Evolutionary conservation across 92 coral and sea anemone genomes (phyloP), one percentile per base, ranked within the genome.

Genomic region (Bergia sp.): DNA sequence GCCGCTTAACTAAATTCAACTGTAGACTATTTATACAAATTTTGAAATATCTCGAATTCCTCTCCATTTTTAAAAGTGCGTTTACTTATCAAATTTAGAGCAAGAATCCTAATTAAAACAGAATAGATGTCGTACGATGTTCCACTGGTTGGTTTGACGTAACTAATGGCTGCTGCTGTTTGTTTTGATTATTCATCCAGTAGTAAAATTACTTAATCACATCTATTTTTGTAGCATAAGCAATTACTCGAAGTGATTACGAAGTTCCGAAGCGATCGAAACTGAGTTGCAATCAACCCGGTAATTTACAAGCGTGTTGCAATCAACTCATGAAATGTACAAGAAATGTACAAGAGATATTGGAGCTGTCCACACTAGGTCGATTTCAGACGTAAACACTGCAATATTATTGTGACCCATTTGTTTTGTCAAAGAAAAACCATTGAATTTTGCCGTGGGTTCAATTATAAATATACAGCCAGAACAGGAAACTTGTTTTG

Each of bases 351-450:
- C 29, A 29, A 72, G 76, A 29, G 76, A 36, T 37, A 36, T 69
- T 36, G 74, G 50, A 40, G 9, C 47, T 73, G 42, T 76, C 78
- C 79, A 71, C 79, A 79, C 79, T 5, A 0, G 29, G 79, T 3
- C 41, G 87, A 69, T 43, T 69, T 84, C 79, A 58, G 64, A 71
- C n/a, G 87, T 84, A 69, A 84, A 84, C 49, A 58, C 64, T 18
- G 23, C 41, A 7, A 43, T 47, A 23, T 43, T 45, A 42, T 29
- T 29, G 11, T 10, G 13, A 20, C 8, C 3, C 23, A 79, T 29
- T 29, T 29, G 29, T 29, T 29, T 29, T 29, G 29, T 29, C 29
- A 29, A 29, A 29, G 29, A 29, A 29, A 36, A 36, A 58, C 47
- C 47, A 6, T 37, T 21, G 18, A 79, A 21, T 79, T 53, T 81